Evolutionary conservation across 2,113 vertebrate genomes (phyloP).

Genomic region (Odobenus rosmarus): DNA sequence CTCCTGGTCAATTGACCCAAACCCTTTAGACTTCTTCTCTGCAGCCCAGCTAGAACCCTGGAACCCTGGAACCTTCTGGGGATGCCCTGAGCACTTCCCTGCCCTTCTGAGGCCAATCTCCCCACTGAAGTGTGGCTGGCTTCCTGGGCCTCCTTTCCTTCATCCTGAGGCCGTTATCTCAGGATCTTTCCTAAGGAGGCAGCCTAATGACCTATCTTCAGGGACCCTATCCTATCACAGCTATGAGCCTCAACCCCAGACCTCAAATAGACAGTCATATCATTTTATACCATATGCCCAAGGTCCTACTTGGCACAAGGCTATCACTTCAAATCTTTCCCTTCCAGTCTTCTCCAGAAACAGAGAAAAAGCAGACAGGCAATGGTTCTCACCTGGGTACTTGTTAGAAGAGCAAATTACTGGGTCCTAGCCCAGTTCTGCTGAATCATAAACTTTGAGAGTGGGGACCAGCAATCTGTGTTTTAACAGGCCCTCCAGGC

Average conservation of each 20-base stretch:
- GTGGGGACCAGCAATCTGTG: background rate
- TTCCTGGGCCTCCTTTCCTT: background rate
- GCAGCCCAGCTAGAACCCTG: background rate
- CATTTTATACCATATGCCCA: background rate
- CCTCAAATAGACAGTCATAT: background rate
- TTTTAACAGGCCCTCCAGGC: background rate
- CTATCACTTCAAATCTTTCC: background rate
- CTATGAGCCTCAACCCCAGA: background rate
- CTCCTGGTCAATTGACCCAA: background rate
- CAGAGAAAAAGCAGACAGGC: background rate
- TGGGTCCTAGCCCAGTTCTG: background rate
- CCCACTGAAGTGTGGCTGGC: background rate
- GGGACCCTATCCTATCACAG: background rate
- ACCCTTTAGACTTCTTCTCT: background rate
- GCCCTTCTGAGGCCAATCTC: background rate
- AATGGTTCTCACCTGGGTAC: background rate
- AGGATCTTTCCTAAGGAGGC: background rate
- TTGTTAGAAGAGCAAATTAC: background rate
- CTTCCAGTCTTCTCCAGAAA: background rate
- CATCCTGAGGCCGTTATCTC: background rate
- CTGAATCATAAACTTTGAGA: background rate
- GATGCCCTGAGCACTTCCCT: background rate
- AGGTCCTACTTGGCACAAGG: background rate
- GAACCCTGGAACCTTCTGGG: background rate
- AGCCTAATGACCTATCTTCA: background rate